Evolutionary conservation across 2,888 invertebrate species (phyloP).

Genomic region (Clitarchus hookeri): DNA sequence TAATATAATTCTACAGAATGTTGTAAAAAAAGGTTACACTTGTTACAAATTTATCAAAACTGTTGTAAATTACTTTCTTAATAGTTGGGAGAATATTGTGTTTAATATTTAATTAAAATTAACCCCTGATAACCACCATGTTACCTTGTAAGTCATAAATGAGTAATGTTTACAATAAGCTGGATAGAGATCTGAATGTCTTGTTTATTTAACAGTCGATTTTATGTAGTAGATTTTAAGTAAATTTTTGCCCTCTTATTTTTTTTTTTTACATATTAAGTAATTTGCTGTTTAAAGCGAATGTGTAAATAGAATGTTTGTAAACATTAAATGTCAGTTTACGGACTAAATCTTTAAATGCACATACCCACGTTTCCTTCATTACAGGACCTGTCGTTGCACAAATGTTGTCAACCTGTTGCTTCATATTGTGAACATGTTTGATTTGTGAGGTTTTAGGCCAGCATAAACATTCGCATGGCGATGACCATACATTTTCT

Average conservation of each 20-base stretch:
- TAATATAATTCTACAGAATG: no score
- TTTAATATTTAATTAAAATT: background rate
- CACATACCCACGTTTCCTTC: no score
- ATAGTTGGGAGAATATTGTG: background rate
- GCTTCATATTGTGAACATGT: no score
- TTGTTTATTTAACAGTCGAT: background rate
- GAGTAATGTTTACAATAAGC: background rate
- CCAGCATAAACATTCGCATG: no score
- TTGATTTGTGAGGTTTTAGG: no score
- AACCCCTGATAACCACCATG: background rate
- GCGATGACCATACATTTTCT: no score
- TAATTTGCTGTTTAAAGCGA: background rate
- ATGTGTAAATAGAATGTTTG: background rate
- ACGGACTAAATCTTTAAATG: no score
- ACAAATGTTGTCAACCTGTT: no score
- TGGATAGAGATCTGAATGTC: background rate
- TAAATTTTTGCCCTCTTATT: background rate
- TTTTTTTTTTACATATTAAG: background rate
- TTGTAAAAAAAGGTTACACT: no score
- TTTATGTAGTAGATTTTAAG: background rate
- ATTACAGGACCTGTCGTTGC: no score
- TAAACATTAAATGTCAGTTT: background rate
- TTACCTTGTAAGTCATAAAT: background rate
- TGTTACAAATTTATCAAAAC: no score
- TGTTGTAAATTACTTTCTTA: no score